Conservation (phyloP, 2,888 invertebrate species). For the Venusia cambrica region DNA sequence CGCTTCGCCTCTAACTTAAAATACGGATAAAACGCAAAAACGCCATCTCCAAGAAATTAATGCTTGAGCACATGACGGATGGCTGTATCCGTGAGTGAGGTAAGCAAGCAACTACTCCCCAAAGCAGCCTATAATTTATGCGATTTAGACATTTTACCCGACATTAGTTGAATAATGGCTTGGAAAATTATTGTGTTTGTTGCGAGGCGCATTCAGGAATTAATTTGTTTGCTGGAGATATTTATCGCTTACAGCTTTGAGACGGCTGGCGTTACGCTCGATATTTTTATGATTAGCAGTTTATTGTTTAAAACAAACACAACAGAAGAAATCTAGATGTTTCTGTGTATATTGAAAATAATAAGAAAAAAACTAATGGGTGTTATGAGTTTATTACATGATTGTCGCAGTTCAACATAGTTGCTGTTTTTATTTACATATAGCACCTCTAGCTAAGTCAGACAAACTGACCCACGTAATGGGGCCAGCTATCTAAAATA, state of each 20-base stretch:
- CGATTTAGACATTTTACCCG: conserved; percentile 28
- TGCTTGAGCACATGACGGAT: conserved; percentile 41
- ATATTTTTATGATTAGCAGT: conserved; percentile 7
- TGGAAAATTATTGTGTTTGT: conserved; percentile 19
- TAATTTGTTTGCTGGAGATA: conserved; percentile 22
- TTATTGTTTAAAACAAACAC: too few relatives aligned
- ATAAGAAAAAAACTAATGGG: too few relatives aligned
- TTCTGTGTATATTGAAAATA: too few relatives aligned
- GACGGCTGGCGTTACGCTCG: neutral
- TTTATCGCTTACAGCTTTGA: conserved; percentile 14
- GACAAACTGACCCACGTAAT: too few relatives aligned
- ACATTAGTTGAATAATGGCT: conserved; percentile 26
- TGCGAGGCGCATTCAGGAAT: conserved; percentile 18
- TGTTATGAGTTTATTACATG: too few relatives aligned
- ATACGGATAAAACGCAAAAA: conserved; percentile 36
- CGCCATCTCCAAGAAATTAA: conserved; percentile 40
- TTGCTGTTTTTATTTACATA: too few relatives aligned
- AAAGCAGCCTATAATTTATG: conserved; percentile 23
- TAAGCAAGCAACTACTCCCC: conserved; percentile 31
- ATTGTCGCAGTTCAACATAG: too few relatives aligned
- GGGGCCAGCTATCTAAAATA: too few relatives aligned
- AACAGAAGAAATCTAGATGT: too few relatives aligned
- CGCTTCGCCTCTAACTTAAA: conserved; percentile 6
- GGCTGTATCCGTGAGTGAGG: conserved; percentile 33
- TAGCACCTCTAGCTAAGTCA: too few relatives aligned